phyloP scores from a whole-genome alignment of 2,113 vertebrate species.

The Misgurnus anguillicaudatus region DNA sequence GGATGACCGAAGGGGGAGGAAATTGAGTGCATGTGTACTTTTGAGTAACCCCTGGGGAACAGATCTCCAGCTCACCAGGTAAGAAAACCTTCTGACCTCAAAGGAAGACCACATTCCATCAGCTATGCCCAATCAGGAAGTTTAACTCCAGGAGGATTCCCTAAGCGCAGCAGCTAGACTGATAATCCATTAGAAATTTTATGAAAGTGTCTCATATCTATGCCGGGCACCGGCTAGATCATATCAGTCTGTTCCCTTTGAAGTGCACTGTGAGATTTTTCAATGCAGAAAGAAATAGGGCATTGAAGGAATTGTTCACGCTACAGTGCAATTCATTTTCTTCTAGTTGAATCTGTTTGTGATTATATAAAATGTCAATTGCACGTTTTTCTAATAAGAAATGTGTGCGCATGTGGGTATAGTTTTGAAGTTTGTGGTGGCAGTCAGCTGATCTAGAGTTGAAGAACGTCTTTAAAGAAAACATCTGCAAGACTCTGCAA shows the following conservation, averaged over 20 bases:
- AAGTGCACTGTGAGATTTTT: background rate
- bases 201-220: background rate
- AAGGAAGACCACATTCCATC: conserved; percentile 22
- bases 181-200: background rate
- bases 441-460: background rate
- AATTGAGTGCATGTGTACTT: background rate
- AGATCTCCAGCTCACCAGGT: conserved; percentile 42
- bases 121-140: conserved; percentile 31
- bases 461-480: background rate
- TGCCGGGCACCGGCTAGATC: background rate
- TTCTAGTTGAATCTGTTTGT: background rate
- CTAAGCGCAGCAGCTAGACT: background rate
- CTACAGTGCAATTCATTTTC: background rate
- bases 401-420: background rate
- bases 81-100: conserved; percentile 33
- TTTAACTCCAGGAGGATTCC: background rate
- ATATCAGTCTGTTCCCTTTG: background rate
- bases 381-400: background rate
- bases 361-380: background rate
- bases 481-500: background rate
- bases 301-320: background rate
- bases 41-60: background rate
- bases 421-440: background rate
- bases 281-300: background rate
- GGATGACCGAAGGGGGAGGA: background rate